Evolutionary conservation across 1,140 invertebrate genomes (phyloP).

Genomic region (Pentalonia nigronervosa): DNA sequence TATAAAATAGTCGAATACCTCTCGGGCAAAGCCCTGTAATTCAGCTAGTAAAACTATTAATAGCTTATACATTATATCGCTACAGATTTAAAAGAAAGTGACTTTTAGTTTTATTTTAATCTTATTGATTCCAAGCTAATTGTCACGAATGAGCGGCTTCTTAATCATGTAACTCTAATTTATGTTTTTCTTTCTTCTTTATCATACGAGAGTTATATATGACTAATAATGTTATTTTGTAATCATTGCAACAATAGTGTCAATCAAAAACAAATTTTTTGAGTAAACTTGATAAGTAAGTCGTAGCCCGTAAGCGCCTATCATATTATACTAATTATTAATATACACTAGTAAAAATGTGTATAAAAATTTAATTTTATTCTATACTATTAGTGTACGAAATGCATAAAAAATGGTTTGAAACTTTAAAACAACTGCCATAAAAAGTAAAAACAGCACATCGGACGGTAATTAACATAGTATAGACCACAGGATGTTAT

Average conservation of each 20-base stretch:
- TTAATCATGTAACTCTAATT: background rate
- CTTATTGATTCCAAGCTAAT: background rate
- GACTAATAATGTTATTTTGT: background rate
- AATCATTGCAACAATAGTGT: background rate
- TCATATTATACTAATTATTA: background rate
- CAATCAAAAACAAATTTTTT: background rate
- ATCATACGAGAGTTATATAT: background rate
- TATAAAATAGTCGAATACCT: no score
- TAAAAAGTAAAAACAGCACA: background rate
- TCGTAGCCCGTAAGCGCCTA: background rate
- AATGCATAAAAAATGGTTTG: background rate
- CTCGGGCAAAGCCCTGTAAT: no score
- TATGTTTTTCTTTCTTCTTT: background rate
- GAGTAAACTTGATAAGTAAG: background rate
- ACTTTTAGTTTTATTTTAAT: background rate
- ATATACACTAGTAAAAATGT: background rate
- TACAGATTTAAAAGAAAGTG: no score
- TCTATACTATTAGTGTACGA: background rate
- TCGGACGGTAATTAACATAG: background rate
- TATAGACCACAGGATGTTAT: background rate
- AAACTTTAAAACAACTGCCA: no score
- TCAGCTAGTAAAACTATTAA: no score
- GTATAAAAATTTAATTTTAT: background rate
- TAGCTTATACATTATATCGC: no score
- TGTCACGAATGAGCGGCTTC: background rate